These are phyloP conservation scores for Phoxinus phoxinus DNA, from an alignment of 2,113 vertebrate species.

Conservation along the genomic window DNA sequence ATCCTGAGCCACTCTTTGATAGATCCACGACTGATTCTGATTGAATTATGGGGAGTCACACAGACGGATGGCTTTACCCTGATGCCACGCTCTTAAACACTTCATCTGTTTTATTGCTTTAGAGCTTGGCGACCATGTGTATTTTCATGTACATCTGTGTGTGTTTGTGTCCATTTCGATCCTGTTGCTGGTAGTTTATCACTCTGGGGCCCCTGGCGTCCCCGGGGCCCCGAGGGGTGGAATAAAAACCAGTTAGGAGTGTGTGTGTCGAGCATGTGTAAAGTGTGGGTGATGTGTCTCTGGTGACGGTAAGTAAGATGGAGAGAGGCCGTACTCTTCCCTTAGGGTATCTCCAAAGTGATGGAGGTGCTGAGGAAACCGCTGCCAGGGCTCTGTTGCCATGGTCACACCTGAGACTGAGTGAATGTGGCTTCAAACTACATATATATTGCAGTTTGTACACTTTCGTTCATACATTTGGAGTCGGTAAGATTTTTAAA, in stretches of 20 bases:
- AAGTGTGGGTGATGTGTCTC: slow-evolving; percentile 32
- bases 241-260: slow-evolving; percentile 8
- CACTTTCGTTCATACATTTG: neutral
- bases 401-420: slow-evolving; percentile 17
- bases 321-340: slow-evolving; percentile 23
- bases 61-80: neutral
- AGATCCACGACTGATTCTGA: neutral
- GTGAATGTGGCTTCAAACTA: slow-evolving; percentile 20
- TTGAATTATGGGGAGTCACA: neutral
- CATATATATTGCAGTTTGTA: slow-evolving; percentile 9
- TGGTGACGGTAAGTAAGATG: slow-evolving; percentile 47
- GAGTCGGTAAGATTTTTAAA: neutral
- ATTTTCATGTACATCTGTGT: slow-evolving; percentile 1
- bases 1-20: neutral
- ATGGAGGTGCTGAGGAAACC: slow-evolving; percentile 21
- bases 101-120: slow-evolving; percentile 25
- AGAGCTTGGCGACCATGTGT: neutral
- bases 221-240: neutral
- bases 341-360: slow-evolving; percentile 17
- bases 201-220: neutral
- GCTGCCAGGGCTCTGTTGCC: slow-evolving; percentile 35
- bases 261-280: slow-evolving; percentile 37
- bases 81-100: neutral
- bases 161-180: slow-evolving; percentile 13
- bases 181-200: slow-evolving; percentile 27